Conservation (phyloP, 2,888 invertebrate species). For the Encarsia formosa region DNA sequence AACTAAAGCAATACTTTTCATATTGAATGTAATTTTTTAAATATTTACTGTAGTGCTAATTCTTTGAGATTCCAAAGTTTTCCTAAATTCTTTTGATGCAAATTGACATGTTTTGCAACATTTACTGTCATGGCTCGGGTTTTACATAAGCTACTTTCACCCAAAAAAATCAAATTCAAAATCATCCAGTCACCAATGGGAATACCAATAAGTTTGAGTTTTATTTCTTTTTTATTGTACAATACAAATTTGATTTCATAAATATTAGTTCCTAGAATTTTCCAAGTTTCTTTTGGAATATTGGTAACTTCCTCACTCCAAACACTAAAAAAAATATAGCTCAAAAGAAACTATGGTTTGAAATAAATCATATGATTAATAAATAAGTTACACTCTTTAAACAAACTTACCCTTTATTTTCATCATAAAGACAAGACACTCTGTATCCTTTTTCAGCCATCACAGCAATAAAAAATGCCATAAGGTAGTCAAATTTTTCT, state of each 20-base stretch:
- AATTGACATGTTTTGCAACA: slow-evolving; percentile 21
- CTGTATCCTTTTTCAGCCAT: slow-evolving; percentile 40
- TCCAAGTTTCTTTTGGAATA: slow-evolving; percentile 33
- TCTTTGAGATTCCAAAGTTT: slow-evolving; percentile 26
- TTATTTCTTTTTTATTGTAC: slow-evolving; percentile 21
- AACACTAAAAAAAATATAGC: neutral
- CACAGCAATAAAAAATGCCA: slow-evolving; percentile 39
- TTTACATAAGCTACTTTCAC: slow-evolving; percentile 2
- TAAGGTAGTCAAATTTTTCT: slow-evolving; percentile 39
- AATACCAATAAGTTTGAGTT: slow-evolving; percentile 40
- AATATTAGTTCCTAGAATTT: slow-evolving; percentile 20
- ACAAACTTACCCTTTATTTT: slow-evolving; percentile 19
- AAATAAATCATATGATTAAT: neutral
- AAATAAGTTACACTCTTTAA: neutral
- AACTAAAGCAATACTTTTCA: neutral
- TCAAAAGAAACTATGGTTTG: neutral
- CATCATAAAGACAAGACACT: slow-evolving; percentile 18
- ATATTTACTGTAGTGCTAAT: slow-evolving; percentile 16
- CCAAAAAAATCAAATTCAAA: slow-evolving; percentile 36
- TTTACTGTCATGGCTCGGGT: slow-evolving; percentile 14
- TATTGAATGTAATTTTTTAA: neutral
- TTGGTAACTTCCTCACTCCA: slow-evolving; percentile 22
- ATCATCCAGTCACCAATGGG: slow-evolving; percentile 41
- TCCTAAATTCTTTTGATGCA: slow-evolving; percentile 12
- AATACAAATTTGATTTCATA: slow-evolving; percentile 36